Evolutionary conservation across 2,888 invertebrate species (phyloP).

Genomic region (Peribatodes rhomboidaria): DNA sequence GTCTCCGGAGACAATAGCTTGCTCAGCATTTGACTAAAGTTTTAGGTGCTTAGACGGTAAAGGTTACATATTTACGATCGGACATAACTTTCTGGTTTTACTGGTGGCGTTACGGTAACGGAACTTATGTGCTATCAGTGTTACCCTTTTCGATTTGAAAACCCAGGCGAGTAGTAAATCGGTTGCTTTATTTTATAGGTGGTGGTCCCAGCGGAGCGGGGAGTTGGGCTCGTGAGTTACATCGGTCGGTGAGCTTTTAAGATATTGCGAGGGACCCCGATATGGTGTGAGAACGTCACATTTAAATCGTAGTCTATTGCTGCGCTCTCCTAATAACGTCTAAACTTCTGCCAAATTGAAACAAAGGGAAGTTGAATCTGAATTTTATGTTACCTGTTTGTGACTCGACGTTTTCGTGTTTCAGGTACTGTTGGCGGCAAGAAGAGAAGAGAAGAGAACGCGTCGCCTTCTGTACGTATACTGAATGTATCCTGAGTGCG

Average conservation of each 20-base stretch:
- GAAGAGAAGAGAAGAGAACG: conserved; percentile 84
- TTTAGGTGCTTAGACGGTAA: conserved; percentile 42
- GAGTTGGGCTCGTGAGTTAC: conserved; percentile 60
- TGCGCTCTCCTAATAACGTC: conserved; percentile 35
- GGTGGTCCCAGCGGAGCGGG: conserved; percentile 74
- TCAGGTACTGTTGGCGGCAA: conserved; percentile 53
- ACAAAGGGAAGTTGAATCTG: conserved; percentile 23
- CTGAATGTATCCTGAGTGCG: conserved; percentile 99
- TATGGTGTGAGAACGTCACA: conserved; percentile 66
- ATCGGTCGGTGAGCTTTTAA: conserved; percentile 76
- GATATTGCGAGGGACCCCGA: conserved; percentile 71
- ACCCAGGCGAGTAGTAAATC: conserved; percentile 82
- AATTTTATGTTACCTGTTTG: conserved; percentile 33
- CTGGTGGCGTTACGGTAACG: conserved; percentile 62
- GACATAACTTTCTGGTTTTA: conserved; percentile 62
- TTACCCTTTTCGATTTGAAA: conserved; percentile 77
- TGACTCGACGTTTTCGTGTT: conserved; percentile 49
- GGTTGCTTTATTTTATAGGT: conserved; percentile 85
- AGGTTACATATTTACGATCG: conserved; percentile 64
- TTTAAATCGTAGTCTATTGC: conserved; percentile 61
- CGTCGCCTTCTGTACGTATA: conserved; percentile 99
- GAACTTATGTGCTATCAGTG: conserved; percentile 77
- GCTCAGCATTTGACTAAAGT: conserved; percentile 39
- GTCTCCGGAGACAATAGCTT: conserved; percentile 74
- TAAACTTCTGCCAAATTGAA: conserved; percentile 29